Evolutionary conservation across 2,888 invertebrate species (phyloP).

Genomic region (Schizotus pectinicornis): DNA sequence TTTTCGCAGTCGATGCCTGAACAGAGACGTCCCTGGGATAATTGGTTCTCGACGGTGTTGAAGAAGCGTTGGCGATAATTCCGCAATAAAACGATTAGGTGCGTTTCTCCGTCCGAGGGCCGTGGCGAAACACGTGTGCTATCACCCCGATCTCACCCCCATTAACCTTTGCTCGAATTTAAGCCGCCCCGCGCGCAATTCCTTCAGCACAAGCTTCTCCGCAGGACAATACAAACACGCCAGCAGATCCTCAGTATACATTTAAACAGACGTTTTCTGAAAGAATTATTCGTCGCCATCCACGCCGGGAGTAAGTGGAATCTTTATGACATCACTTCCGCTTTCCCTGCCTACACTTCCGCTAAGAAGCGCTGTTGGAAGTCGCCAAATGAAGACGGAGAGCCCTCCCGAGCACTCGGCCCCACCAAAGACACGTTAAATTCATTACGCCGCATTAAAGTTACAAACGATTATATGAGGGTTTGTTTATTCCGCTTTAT

Average conservation of each 20-base stretch:
- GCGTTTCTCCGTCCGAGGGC: too few relatives aligned
- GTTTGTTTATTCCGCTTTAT: slow-evolving; percentile 36
- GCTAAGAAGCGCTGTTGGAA: slow-evolving; percentile 36
- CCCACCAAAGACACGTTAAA: slow-evolving; percentile 43
- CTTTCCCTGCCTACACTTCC: slow-evolving; percentile 33
- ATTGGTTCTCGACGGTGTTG: too few relatives aligned
- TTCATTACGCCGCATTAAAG: slow-evolving; percentile 45
- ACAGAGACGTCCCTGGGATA: too few relatives aligned
- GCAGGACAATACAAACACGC: slow-evolving; percentile 17
- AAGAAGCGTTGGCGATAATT: too few relatives aligned
- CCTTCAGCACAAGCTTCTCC: slow-evolving; percentile 8
- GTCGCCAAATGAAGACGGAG: slow-evolving; percentile 47
- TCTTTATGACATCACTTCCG: slow-evolving; percentile 47
- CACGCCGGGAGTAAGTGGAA: slow-evolving; percentile 42
- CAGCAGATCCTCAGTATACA: slow-evolving; percentile 30
- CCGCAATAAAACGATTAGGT: too few relatives aligned
- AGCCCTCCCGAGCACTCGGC: slow-evolving; percentile 39
- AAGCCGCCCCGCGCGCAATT: slow-evolving; percentile 6
- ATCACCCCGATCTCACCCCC: slow-evolving; percentile 13
- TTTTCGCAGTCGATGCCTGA: too few relatives aligned
- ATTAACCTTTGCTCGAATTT: slow-evolving; percentile 18
- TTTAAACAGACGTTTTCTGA: slow-evolving; percentile 44
- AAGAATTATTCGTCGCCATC: slow-evolving; percentile 44
- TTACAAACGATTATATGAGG: slow-evolving; percentile 44
- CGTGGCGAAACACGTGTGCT: slow-evolving; percentile 5